Conservation (phyloP, 2,888 invertebrate genomes). For the Protonemura montana region DNA sequence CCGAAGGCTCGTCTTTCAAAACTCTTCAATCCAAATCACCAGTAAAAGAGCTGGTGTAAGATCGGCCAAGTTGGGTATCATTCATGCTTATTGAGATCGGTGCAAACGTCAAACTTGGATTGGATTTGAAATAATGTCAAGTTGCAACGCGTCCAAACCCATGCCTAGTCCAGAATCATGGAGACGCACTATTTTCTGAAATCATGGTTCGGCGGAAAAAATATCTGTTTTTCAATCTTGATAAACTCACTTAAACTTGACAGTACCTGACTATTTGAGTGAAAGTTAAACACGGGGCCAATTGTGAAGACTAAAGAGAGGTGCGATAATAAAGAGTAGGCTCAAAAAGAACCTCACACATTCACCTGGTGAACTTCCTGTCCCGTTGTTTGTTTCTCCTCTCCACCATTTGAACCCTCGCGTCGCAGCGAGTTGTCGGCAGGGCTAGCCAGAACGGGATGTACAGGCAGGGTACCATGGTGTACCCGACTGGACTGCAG, state of each 20-base stretch:
- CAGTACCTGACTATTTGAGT: not conserved
- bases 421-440: not conserved
- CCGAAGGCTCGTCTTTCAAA: conserved; percentile 20
- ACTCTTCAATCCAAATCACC: conserved; percentile 18
- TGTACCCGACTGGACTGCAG: too few relatives aligned
- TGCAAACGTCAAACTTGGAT: not conserved
- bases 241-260: not conserved
- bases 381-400: not conserved
- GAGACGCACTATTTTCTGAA: too few relatives aligned
- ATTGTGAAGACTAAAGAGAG: not conserved
- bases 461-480: not conserved
- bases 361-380: not conserved
- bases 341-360: not conserved
- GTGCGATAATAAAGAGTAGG: not conserved
- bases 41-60: not conserved
- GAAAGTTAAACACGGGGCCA: not conserved
- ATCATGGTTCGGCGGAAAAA: too few relatives aligned
- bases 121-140: not conserved
- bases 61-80: too few relatives aligned
- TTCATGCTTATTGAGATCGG: not conserved
- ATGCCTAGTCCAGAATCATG: too few relatives aligned
- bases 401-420: not conserved
- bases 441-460: not conserved
- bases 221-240: not conserved
- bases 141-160: too few relatives aligned